A percentile compares a stretch with the other conserved stretches of the same genome.
phyloP scores from a whole-genome alignment of 2,113 vertebrate species.

The Gallinago jamesoni region DNA sequence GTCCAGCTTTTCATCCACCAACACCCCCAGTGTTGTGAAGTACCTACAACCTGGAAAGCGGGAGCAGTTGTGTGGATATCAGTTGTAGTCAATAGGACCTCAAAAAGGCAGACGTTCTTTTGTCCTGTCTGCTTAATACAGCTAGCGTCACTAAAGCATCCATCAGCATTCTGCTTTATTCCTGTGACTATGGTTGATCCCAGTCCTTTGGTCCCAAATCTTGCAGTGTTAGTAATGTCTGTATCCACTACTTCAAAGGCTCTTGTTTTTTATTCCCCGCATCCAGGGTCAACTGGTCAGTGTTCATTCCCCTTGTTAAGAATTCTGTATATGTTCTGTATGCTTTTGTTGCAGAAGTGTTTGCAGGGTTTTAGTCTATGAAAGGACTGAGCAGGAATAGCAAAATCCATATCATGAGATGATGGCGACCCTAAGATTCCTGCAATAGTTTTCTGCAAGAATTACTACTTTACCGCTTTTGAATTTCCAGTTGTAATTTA shows the following conservation, averaged over 20 bases:
- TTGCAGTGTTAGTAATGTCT: slow-evolving; percentile 39
- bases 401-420: neutral
- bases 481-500: neutral
- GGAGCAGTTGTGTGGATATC: neutral
- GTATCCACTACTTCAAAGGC: slow-evolving; percentile 10
- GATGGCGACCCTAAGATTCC: neutral
- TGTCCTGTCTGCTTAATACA: slow-evolving; percentile 14
- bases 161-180: slow-evolving; percentile 41
- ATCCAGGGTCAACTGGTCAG: neutral
- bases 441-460: neutral
- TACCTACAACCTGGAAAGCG: neutral
- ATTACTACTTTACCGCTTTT: neutral
- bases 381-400: neutral
- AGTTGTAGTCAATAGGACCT: neutral
- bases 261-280: neutral
- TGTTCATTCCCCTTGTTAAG: neutral
- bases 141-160: neutral
- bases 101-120: slow-evolving; percentile 29
- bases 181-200: neutral
- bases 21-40: neutral
- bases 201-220: slow-evolving; percentile 29
- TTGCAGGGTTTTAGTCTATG: neutral
- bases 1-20: too few relatives aligned
- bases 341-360: neutral
- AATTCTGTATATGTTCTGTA: neutral